Base-by-base conservation (phyloP, 2,888 invertebrate genomes). In the Scaptomyza tumidula region DNA sequence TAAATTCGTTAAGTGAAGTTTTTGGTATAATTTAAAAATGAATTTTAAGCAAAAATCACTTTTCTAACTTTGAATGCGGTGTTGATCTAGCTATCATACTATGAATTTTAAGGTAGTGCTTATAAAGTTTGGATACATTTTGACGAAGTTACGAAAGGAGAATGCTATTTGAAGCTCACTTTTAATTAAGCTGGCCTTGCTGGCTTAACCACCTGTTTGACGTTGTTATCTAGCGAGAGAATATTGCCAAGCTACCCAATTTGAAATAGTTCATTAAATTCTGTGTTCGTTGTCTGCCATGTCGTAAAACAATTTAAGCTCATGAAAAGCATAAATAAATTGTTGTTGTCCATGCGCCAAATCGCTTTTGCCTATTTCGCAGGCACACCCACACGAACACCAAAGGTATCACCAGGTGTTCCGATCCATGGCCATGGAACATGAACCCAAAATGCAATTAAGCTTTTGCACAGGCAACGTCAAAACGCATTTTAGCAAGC, bases 381-480 rank as follows among this genome's bases (percentile, higher is more conserved):
- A 13, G 49, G 10, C 24, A 19, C 19, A 11, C 24, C 24, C n/a
- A 45, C n/a, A 45, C 3, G 3, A 13, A 27, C 39, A 19, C 35
- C 24, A 24, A 24, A 24, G 24, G 5, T 24, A 24, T 24, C n/a
- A n/a, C 39, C 62, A 76, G 60, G 64, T 74, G 56, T 50, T 24
- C 35, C 70, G 70, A 70, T 78, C 64, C 41, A 16, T 37, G 75
- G 60, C 33, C 53, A 39, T 56, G 46, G 57, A 50, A 53, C 29
- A 54, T 59, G 58, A 63, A 65, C 66, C 62, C 50, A 50, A 73
- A 81, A 78, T 86, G 88, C 88, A 84, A 84, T 84, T 84, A 84
- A 80, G 86, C 66, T 65, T 86, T 78, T 81, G 84, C 63, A 14
- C 14, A 39, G 71, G 71, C 65, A 68, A 66, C 78, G 75, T 81